Percentiles rank a stretch among this genome's conserved stretches.
These are phyloP conservation scores for Bubalus kerabau DNA, from an alignment of 2,113 vertebrate species.

Conservation along the genomic window DNA sequence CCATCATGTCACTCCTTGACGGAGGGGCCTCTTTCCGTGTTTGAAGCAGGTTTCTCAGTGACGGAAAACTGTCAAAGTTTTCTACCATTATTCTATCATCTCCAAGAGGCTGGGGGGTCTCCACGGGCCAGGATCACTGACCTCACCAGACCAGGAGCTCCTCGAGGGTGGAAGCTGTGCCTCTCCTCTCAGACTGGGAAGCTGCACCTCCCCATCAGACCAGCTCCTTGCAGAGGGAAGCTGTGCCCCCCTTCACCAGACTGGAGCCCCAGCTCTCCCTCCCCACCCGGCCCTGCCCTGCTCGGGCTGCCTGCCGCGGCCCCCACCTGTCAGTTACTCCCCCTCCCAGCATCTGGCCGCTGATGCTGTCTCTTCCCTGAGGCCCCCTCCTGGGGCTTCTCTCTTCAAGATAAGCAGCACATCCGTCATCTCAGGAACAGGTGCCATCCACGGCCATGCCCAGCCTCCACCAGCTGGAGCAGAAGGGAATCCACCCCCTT, in stretches of 20 bases:
- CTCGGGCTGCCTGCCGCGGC: neutral
- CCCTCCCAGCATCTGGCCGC: neutral
- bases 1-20: accelerated
- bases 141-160: neutral
- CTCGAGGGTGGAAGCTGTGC: accelerated
- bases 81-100: neutral
- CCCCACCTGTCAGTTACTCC: neutral
- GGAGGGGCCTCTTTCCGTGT: accelerated
- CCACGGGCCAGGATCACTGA: neutral
- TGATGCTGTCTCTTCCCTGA: neutral
- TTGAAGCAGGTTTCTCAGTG: neutral
- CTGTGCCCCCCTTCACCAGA: neutral
- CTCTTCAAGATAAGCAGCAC: neutral
- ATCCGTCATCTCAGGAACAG: neutral
- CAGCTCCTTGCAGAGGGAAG: no score
- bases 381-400: neutral
- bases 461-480: neutral
- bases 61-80: accelerated
- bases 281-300: accelerated
- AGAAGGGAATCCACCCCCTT: accelerated
- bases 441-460: accelerated
- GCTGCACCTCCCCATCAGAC: neutral
- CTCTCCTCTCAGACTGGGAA: neutral
- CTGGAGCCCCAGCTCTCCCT: neutral
- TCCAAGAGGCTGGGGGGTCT: neutral